Conservation (phyloP, 2,113 vertebrate genomes). For the Nycticebus coucang region DNA sequence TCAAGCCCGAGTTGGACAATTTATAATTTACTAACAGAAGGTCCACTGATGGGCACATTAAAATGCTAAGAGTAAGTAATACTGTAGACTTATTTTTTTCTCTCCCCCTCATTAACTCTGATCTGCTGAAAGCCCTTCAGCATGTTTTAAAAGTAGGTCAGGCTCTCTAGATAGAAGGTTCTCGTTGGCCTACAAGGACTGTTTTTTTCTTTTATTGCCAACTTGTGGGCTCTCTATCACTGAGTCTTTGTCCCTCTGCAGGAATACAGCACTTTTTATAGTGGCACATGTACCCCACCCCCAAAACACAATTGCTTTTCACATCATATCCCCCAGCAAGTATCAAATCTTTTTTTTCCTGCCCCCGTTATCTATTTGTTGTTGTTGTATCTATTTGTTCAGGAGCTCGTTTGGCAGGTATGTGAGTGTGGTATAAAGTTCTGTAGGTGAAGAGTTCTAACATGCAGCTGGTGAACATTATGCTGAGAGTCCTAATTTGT, state of each 20-base stretch:
- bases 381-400: background rate
- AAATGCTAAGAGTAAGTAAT: slow-evolving; percentile 75
- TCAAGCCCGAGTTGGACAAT: slow-evolving; percentile 2
- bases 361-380: background rate
- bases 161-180: background rate
- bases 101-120: slow-evolving; percentile 71
- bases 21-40: slow-evolving; percentile 71
- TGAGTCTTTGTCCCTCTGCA: background rate
- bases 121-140: slow-evolving; percentile 74
- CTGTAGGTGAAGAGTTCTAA: background rate
- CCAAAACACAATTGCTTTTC: background rate
- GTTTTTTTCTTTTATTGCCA: background rate
- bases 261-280: background rate
- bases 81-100: slow-evolving; percentile 73
- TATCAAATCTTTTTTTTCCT: background rate
- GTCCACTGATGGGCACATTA: slow-evolving; percentile 71
- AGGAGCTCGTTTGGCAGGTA: background rate
- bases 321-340: background rate
- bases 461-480: background rate
- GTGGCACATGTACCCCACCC: background rate
- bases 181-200: background rate
- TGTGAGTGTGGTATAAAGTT: background rate
- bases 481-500: background rate
- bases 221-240: background rate
- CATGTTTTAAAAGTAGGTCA: slow-evolving; percentile 62